These are phyloP conservation scores for Crotalus tigris DNA, from an alignment of 2,113 vertebrate genomes.

Conservation along the genomic window DNA sequence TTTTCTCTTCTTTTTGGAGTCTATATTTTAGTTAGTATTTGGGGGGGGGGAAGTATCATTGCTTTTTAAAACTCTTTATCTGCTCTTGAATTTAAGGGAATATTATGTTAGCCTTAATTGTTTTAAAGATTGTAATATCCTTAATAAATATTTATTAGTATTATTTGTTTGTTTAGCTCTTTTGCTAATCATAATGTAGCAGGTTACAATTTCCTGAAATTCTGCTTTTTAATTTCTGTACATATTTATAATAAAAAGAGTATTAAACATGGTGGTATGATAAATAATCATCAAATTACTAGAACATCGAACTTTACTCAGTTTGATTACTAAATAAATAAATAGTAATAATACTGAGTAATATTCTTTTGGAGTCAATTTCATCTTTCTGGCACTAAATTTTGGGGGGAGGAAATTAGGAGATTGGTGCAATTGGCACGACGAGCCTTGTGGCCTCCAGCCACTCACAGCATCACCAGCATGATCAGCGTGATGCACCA, in stretches of 20 bases:
- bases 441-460: no score
- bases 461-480: no score
- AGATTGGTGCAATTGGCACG: no score
- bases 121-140: constrained; percentile 11
- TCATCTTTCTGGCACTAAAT: no score
- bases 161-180: constrained; percentile 1
- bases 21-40: not conserved
- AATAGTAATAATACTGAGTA: no score
- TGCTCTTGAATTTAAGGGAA: not conserved
- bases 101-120: not conserved
- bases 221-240: constrained; percentile 12
- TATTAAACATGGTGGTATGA: constrained; percentile 15
- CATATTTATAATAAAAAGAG: not conserved
- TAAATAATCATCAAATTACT: constrained; percentile 20
- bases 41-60: not conserved
- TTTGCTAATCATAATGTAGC: not conserved
- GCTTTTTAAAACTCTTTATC: constrained; percentile 3
- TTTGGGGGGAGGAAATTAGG: no score
- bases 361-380: no score
- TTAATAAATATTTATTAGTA: not conserved
- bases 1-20: not conserved
- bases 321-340: not conserved
- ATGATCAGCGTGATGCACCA: no score
- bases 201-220: not conserved
- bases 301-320: not conserved